Evolutionary conservation across 2,888 invertebrate species (phyloP), one percentile per base, ranked within the genome.

Genomic region (Notocelia uddmanniana): DNA sequence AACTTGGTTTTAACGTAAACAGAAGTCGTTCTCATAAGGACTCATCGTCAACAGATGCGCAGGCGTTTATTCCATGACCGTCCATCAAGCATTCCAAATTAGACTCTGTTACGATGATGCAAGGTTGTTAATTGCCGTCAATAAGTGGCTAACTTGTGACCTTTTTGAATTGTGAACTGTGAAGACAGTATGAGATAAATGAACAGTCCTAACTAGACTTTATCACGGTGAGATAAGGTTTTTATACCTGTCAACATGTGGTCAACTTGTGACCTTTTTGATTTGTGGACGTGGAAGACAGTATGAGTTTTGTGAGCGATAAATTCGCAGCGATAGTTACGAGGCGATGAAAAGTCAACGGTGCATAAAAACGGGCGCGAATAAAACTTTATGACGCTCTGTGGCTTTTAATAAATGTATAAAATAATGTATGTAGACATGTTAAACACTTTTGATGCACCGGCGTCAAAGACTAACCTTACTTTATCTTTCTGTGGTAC

Each of bases 21-120:
- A 74, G 74, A 73, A 78, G 76, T 78, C 78, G 79, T 84, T 85
- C 84, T 81, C 86, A 83, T 81, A 82, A 79, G 81, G 78, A 78
- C 70, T 73, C 68, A 71, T 73, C 77, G 75, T 74, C 77, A 76
- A 79, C 70, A 74, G 74, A 76, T 76, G 68, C 64, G 70, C 52
- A 41, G 34, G 37, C 50, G 58, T 45, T n/a, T 31, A 23, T 3
- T 13, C 6, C 60, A 45, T 3, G 3, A 57, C 45, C 34, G 21
- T n/a, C 23, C 21, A 64, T 21, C 55, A 55, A 64, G 10, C 37
- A 54, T 11, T 54, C 21, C 37, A 54, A 64, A 54, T 3, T 26
- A 19, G 18, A n/a, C 37, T n/a, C 37, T 37, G 54, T 9, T n/a
- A 15, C 37, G 21, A 37, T 52, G n/a, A 11, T 21, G 52, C 23